Conservation (phyloP, 1,140 invertebrate genomes). For the Nasonia giraulti region DNA sequence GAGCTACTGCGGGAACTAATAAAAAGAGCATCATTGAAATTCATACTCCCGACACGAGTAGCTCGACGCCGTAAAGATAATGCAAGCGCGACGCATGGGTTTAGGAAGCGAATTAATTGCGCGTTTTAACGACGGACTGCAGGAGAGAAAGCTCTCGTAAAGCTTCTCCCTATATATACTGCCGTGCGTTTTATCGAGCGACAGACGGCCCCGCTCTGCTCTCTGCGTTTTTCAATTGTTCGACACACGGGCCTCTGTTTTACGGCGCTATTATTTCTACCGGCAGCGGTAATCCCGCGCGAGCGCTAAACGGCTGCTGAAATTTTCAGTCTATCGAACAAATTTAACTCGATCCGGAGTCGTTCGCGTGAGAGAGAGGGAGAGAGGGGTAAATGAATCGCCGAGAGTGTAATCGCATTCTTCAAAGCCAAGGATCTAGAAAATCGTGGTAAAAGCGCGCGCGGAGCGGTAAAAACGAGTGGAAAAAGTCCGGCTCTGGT, state of each 20-base stretch:
- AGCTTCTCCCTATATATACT: neutral
- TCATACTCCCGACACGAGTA: neutral
- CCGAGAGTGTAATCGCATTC: neutral
- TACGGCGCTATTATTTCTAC: no score
- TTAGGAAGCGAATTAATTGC: conserved; percentile 4
- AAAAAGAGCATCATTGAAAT: no score
- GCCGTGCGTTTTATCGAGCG: no score
- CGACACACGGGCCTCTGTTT: neutral
- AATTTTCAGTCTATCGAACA: neutral
- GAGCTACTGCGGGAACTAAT: no score
- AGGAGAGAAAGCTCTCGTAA: neutral
- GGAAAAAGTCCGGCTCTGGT: neutral
- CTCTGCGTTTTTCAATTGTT: neutral
- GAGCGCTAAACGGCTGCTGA: no score
- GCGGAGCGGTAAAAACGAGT: neutral
- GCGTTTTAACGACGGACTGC: neutral
- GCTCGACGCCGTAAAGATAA: neutral
- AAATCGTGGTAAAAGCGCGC: neutral
- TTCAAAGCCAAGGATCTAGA: neutral
- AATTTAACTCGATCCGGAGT: neutral
- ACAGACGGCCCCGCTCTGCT: no score
- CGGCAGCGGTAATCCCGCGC: no score
- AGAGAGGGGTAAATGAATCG: neutral
- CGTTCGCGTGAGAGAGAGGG: neutral
- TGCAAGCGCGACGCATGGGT: neutral